A percentile compares a stretch with the other conserved stretches of the same genome.
Conservation (phyloP, 2,888 invertebrate species). For the Agrilus cyanescens region DNA sequence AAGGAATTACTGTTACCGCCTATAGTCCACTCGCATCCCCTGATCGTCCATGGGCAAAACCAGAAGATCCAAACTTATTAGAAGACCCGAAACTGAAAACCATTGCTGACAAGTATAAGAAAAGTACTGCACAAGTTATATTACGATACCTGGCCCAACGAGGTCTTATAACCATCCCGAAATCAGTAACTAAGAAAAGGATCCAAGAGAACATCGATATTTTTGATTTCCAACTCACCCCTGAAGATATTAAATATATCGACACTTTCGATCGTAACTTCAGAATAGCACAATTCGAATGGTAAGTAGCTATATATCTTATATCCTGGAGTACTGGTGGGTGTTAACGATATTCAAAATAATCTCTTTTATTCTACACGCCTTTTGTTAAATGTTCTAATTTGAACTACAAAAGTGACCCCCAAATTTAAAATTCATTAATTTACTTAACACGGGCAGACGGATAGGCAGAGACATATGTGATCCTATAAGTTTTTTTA, state of each 20-base stretch:
- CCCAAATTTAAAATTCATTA: too few relatives aligned
- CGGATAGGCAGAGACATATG: too few relatives aligned
- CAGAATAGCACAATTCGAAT: constrained; percentile 25
- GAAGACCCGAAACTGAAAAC: constrained; percentile 35
- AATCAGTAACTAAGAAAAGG: constrained; percentile 46
- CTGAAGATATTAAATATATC: constrained; percentile 30
- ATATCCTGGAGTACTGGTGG: too few relatives aligned
- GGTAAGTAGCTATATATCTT: too few relatives aligned
- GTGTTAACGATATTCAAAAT: too few relatives aligned
- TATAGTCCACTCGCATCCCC: constrained; percentile 44
- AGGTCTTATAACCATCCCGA: constrained; percentile 42
- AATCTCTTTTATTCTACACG: too few relatives aligned
- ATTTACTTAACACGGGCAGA: too few relatives aligned
- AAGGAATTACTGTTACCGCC: constrained; percentile 38
- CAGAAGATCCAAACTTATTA: constrained; percentile 33
- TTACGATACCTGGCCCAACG: constrained; percentile 40
- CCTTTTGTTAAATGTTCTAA: too few relatives aligned
- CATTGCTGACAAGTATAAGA: constrained; percentile 35
- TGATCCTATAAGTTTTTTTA: too few relatives aligned
- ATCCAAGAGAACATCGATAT: constrained; percentile 49
- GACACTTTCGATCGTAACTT: constrained; percentile 57
- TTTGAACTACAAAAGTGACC: too few relatives aligned
- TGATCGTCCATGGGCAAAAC: constrained; percentile 38
- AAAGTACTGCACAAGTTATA: constrained; percentile 38
- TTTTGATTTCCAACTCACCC: constrained; percentile 45